A percentile compares a stretch with the other conserved stretches of the same genome.
These are phyloP conservation scores for Gadopsis marmoratus DNA, from an alignment of 2,797 vertebrate genomes.

Conservation along the genomic window DNA sequence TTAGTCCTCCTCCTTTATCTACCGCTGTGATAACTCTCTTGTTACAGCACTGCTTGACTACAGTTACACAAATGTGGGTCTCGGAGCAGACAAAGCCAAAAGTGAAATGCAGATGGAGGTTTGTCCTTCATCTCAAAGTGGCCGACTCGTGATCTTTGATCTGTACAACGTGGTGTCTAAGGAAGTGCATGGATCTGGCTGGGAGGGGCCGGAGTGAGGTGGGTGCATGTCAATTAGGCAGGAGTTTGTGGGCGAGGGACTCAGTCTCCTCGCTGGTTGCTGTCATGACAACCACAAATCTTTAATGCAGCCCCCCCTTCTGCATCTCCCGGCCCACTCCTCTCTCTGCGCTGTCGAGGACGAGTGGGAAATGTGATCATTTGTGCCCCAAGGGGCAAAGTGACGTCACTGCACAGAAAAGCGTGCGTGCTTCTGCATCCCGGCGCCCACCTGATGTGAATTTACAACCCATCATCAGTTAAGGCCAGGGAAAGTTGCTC, in stretches of 20 bases:
- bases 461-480: constrained; percentile 17
- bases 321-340: constrained; percentile 38
- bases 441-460: constrained; percentile 36
- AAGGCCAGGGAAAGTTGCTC: background rate
- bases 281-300: constrained; percentile 72
- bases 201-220: constrained; percentile 42
- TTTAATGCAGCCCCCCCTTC: constrained; percentile 21
- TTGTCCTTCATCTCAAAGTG: constrained; percentile 10
- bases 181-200: constrained; percentile 19
- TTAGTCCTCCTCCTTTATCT: background rate
- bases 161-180: constrained; percentile 30
- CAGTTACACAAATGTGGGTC: background rate
- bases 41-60: background rate
- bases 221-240: constrained; percentile 57
- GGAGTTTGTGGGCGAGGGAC: constrained; percentile 52
- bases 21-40: background rate
- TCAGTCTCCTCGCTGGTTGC: constrained; percentile 44
- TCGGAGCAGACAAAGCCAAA: background rate
- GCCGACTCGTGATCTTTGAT: constrained; percentile 38
- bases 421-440: constrained; percentile 4
- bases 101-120: constrained; percentile 6
- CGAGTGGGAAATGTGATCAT: constrained; percentile 58
- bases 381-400: constrained; percentile 12
- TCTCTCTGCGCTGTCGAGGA: constrained; percentile 17
- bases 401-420: constrained; percentile 39